These are phyloP conservation scores for Cheilosia urbana DNA, from an alignment of 2,888 invertebrate genomes.

Conservation along the genomic window DNA sequence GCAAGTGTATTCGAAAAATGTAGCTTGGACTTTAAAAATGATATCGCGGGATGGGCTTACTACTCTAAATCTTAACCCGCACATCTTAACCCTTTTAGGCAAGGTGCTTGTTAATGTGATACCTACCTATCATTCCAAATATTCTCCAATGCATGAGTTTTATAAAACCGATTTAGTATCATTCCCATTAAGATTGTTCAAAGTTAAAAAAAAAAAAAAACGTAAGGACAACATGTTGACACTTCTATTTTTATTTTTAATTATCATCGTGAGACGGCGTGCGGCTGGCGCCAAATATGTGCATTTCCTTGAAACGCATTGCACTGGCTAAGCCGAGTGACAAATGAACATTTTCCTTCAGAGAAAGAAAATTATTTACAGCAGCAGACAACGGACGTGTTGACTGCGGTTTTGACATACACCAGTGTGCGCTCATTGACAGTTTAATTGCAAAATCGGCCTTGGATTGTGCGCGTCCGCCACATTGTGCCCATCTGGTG, in stretches of 20 bases:
- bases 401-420: slow-evolving; percentile 23
- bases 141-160: no score
- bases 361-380: slow-evolving; percentile 30
- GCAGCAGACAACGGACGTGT: slow-evolving; percentile 23
- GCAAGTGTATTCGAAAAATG: no score
- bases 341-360: slow-evolving; percentile 38
- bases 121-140: no score
- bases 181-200: not conserved
- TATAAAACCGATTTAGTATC: not conserved
- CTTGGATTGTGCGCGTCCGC: slow-evolving; percentile 25
- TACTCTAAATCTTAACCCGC: no score
- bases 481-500: slow-evolving; percentile 63
- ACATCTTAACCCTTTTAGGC: no score
- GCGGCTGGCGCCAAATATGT: slow-evolving; percentile 49
- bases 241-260: not conserved
- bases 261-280: not conserved
- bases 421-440: slow-evolving; percentile 27
- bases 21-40: no score
- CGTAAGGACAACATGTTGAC: not conserved
- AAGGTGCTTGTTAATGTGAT: no score
- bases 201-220: not conserved
- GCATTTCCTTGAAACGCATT: slow-evolving; percentile 60
- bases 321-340: slow-evolving; percentile 34
- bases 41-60: no score
- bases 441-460: slow-evolving; percentile 39